Evolutionary conservation across 2,888 invertebrate species (phyloP).

Genomic region (Cephus rjabovi): DNA sequence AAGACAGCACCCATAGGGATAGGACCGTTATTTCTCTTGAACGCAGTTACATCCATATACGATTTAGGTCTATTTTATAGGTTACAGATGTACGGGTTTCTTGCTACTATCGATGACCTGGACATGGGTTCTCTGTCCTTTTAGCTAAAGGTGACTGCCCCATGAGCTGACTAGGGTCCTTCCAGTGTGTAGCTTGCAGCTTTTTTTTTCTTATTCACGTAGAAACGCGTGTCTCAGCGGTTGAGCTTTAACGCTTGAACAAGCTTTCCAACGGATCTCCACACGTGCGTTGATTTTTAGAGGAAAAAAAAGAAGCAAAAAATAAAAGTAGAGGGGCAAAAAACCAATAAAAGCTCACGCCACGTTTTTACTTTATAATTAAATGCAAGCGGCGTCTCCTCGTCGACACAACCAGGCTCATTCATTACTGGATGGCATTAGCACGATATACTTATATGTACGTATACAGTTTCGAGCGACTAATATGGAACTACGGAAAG

Average conservation of each 20-base stretch:
- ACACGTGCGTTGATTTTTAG: neutral
- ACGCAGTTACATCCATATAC: neutral
- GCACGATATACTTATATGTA: neutral
- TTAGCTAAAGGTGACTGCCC: neutral
- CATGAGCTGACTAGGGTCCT: neutral
- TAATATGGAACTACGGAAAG: neutral
- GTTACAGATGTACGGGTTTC: neutral
- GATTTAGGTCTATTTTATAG: neutral
- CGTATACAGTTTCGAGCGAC: neutral
- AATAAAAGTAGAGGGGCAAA: neutral
- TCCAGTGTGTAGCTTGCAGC: neutral
- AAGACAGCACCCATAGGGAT: neutral
- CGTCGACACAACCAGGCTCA: conserved; percentile 32
- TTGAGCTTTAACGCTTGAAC: neutral
- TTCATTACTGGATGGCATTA: conserved; percentile 25
- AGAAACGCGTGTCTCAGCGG: neutral
- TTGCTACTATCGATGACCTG: neutral
- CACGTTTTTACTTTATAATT: neutral
- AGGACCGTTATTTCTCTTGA: neutral
- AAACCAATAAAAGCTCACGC: neutral
- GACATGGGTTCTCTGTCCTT: neutral
- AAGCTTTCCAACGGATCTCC: neutral
- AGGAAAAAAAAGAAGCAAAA: neutral
- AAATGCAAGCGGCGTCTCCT: neutral
- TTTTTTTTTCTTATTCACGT: neutral